Evolutionary conservation across 2,888 invertebrate genomes (phyloP).

Genomic region (Polia nebulosa): DNA sequence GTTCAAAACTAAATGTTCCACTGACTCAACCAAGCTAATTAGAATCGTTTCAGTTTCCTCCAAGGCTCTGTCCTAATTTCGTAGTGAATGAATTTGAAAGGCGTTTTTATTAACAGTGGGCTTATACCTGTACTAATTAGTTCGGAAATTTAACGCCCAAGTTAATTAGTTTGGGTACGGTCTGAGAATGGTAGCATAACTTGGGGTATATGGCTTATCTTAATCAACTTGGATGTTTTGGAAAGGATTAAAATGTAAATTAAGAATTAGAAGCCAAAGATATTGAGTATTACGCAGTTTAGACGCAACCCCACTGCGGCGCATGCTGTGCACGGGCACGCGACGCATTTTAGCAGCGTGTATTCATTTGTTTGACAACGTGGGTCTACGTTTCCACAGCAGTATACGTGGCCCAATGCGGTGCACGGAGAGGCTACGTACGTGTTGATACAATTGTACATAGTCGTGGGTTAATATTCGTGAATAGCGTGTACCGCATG

Average conservation of each 20-base stretch:
- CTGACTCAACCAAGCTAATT: slow-evolving; percentile 41
- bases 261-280: slow-evolving; percentile 29
- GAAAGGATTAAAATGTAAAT: slow-evolving; percentile 44
- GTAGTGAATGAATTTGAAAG: slow-evolving; percentile 55
- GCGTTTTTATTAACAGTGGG: slow-evolving; percentile 56
- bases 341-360: too few relatives aligned
- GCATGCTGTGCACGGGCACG: too few relatives aligned
- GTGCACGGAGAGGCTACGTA: too few relatives aligned
- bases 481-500: too few relatives aligned
- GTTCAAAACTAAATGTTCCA: slow-evolving; percentile 32
- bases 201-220: slow-evolving; percentile 49
- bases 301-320: too few relatives aligned
- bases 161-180: slow-evolving; percentile 57
- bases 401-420: too few relatives aligned
- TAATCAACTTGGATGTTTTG: slow-evolving; percentile 50
- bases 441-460: too few relatives aligned
- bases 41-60: slow-evolving; percentile 54
- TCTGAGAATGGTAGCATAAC: slow-evolving; percentile 50
- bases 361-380: too few relatives aligned
- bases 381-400: too few relatives aligned
- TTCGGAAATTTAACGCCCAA: slow-evolving; percentile 51
- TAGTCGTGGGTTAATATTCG: too few relatives aligned
- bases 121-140: slow-evolving; percentile 60
- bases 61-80: slow-evolving; percentile 41
- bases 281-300: neutral